A percentile compares a stretch with the other conserved stretches of the same genome.
phyloP scores from a whole-genome alignment of 2,113 vertebrate species.

The Astur gentilis region DNA sequence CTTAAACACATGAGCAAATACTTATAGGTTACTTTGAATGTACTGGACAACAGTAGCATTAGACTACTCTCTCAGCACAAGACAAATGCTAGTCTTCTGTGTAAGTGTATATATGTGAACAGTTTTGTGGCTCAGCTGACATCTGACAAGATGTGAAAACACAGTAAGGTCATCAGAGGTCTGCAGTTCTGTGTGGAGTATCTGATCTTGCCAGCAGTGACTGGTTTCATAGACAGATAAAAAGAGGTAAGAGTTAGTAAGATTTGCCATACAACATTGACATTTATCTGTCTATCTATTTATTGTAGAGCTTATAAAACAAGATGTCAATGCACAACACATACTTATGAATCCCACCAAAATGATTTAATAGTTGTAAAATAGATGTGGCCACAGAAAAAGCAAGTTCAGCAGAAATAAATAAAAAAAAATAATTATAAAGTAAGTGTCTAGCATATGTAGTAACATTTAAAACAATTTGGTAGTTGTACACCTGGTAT shows the following conservation, averaged over 20 bases:
- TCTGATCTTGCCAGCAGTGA: neutral
- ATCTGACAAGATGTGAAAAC: neutral
- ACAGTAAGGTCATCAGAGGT: neutral
- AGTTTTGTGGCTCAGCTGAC: neutral
- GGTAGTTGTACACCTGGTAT: rapidly evolving
- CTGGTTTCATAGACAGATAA: neutral
- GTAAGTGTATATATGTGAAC: neutral
- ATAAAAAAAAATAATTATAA: neutral
- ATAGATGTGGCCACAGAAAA: neutral
- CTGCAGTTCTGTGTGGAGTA: neutral
- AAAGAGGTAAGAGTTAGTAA: neutral
- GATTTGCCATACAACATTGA: neutral
- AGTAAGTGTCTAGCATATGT: neutral
- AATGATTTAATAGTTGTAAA: neutral
- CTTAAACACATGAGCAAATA: neutral
- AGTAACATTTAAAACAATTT: neutral
- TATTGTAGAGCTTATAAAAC: neutral
- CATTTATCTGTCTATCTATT: neutral
- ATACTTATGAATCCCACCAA: neutral
- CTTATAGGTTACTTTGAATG: neutral
- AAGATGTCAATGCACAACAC: neutral
- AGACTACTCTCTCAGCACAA: neutral
- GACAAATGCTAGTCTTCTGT: neutral
- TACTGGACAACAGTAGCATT: neutral
- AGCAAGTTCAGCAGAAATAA: neutral